Evolutionary conservation across 2,888 invertebrate species (phyloP).

Genomic region (Psococerastis gibbosa): DNA sequence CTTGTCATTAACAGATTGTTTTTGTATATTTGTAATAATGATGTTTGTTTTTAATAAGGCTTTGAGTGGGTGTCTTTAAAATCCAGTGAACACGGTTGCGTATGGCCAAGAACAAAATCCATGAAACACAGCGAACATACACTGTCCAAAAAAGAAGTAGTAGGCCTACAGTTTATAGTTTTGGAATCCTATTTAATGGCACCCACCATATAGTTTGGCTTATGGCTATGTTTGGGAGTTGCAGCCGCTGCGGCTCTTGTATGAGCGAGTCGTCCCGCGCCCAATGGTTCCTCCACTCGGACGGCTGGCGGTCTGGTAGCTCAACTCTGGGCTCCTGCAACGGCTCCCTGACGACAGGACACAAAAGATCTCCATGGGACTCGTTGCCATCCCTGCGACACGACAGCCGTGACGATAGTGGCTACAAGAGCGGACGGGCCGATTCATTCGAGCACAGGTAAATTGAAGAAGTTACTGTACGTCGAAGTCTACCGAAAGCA

Average conservation of each 20-base stretch:
- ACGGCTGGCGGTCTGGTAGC: constrained; percentile 66
- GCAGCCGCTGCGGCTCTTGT: constrained; percentile 54
- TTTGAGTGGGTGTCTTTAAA: too few species aligned
- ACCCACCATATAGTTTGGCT: too few species aligned
- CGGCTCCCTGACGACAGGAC: constrained; percentile 29
- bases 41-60: too few species aligned
- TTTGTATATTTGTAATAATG: too few species aligned
- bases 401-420: constrained; percentile 73
- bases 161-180: too few species aligned
- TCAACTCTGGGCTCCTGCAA: constrained; percentile 43
- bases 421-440: constrained; percentile 66
- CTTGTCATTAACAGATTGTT: constrained; percentile 12
- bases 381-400: constrained; percentile 68
- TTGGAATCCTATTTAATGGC: too few species aligned
- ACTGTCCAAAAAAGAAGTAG: too few species aligned
- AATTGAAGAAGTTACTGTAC: constrained; percentile 18
- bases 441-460: constrained; percentile 78
- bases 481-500: constrained; percentile 1
- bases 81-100: too few species aligned
- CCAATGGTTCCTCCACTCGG: constrained; percentile 79
- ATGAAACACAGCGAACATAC: too few species aligned
- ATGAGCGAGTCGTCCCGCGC: constrained; percentile 77
- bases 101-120: too few species aligned
- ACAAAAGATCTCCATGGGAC: constrained; percentile 73
- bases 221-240: background rate